Base-by-base conservation (phyloP, 2,888 invertebrate species). In the Meta bourneti region DNA sequence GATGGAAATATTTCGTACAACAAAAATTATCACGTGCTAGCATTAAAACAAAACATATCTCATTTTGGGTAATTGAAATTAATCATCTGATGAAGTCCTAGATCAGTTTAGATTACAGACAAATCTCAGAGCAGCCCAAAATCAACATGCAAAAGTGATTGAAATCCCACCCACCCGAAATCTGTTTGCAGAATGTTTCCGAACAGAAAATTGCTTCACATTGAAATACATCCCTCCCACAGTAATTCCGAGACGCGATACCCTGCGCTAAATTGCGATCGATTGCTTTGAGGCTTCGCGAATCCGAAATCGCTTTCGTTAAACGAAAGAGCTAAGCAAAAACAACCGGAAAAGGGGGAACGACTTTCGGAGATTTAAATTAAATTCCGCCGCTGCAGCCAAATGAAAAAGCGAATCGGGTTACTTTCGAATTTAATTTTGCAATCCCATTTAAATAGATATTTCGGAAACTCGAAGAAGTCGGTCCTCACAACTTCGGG, bases 361-460 rank as follows among this genome's bases (percentile, higher is more conserved):
- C 61, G 61, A 16, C 13, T 61, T 61, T 16, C 11, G 8, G 61
- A 61, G 61, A 82, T 82, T 82, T 82, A 82, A 82, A 72, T 82
- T 82, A 82, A 82, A 82, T 82, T 82, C 82, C 20, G 20, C 11
- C 49, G 34, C 6, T 19, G 49, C 20, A 11, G 19, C 51, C 19
- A 52, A 82, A 82, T 72, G 71, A 72, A 82, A 82, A 82, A 82
- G 82, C 82, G 71, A 72, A 82, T 82, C 82, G 20, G 72, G 82
- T 82, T 72, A 49, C 19, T 75, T 16, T 20, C 9, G 7, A 51
- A 72, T 84, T 84, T 84, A 84, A 84, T 84, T 84, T 84, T 84
- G 20, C n/a, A n/a, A 34, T 84, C 74, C 51, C 75, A 54, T 84
- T 74, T 83, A 75, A 75, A 84, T 84, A 51, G 78, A 78, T 51